Base-by-base conservation (phyloP, 2,888 invertebrate genomes). In the Lithophane semibrunnea region DNA sequence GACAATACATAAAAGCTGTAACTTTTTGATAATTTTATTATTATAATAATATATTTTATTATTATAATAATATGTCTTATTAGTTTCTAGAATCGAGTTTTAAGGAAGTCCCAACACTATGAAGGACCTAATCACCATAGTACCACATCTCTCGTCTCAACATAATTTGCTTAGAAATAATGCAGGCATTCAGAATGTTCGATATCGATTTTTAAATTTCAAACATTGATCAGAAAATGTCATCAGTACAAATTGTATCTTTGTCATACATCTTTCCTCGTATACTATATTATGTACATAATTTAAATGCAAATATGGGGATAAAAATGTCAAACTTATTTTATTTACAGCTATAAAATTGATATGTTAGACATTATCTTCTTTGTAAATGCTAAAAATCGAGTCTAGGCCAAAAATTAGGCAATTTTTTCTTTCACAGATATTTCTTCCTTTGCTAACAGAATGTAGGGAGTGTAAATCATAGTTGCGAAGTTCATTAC, bases 351-450 rank as follows among this genome's bases (percentile, higher is more conserved):
- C 72, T 86, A 90, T 87, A 86, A 84, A 88, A 89, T 90, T 93
- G 93, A 93, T 93, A 93, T 93, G 93, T 93, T 88, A 88, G 67
- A 84, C 84, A 75, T 87, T 68, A 80, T 86, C 65, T 83, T 83
- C 44, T 66, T 79, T 84, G 82, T 88, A 87, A 75, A 82, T 79
- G 37, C 67, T 78, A 79, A 77, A 73, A 79, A 76, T 80, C 29
- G 52, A 56, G 56, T 83, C 44, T 77, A 79, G 71, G 58, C 52
- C 77, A 63, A 69, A 73, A 60, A 54, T 63, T 85, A 60, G 69
- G 58, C 54, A 29, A 24, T 69, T 1, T 21, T 65, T 73, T 66
- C 44, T 52, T 73, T 64, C 16, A 63, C 37, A 75, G 9, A 42
- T 65, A 65, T 37, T 63, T 67, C 5, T 49, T 56, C 16, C 13